Conservation (phyloP, 2,113 vertebrate species). For the Egretta garzetta region DNA sequence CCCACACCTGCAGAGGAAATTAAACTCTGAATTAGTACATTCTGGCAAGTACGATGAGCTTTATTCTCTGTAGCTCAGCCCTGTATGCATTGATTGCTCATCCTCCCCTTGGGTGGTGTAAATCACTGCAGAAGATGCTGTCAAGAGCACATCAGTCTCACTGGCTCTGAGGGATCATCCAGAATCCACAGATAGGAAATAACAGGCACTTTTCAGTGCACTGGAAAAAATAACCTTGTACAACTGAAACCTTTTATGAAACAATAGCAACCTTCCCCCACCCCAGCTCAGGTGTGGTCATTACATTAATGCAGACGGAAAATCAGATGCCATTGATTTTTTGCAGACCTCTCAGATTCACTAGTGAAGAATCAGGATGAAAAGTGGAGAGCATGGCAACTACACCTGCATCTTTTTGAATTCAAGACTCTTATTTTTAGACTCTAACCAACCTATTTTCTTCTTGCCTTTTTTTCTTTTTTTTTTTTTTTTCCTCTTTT, state of each 20-base stretch:
- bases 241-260: background rate
- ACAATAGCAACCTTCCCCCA: background rate
- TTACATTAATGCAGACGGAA: background rate
- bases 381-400: background rate
- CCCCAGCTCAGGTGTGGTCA: background rate
- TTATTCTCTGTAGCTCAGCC: background rate
- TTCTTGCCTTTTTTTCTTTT: background rate
- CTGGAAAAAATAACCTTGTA: background rate
- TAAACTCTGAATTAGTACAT: background rate
- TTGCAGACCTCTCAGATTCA: background rate
- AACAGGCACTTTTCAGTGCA: background rate
- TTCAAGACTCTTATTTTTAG: background rate
- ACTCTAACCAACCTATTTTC: background rate
- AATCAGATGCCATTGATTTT: constrained; percentile 10
- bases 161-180: background rate
- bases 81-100: background rate
- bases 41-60: background rate
- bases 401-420: background rate
- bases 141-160: background rate
- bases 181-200: background rate
- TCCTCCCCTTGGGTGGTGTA: background rate
- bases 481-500: background rate
- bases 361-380: background rate
- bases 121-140: background rate
- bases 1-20: background rate